A percentile compares a stretch with the other conserved stretches of the same genome.
Conservation (phyloP, 2,113 vertebrate species). For the Festucalex cinctus region DNA sequence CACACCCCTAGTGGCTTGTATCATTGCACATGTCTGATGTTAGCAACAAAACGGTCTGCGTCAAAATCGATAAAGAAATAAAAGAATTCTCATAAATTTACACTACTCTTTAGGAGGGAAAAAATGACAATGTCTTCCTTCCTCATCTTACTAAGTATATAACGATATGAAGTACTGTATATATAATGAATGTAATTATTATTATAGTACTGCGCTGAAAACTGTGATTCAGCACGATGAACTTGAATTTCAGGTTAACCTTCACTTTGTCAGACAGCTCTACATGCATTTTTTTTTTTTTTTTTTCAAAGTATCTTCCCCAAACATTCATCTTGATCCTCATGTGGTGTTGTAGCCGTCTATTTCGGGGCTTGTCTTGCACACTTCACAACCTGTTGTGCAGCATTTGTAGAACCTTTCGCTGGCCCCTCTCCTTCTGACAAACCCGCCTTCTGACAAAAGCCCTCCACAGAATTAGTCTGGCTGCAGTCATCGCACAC, state of each 20-base stretch:
- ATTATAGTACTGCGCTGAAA: too few relatives aligned
- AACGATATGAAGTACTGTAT: background rate
- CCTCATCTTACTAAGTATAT: background rate
- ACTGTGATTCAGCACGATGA: too few relatives aligned
- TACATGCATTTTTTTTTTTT: background rate
- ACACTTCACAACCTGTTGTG: constrained; percentile 35
- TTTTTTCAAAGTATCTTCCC: background rate
- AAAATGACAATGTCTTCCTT: background rate
- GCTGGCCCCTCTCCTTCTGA: background rate
- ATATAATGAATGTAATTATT: too few relatives aligned
- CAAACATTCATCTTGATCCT: constrained; percentile 18
- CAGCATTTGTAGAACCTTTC: constrained; percentile 18
- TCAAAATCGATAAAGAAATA: too few relatives aligned
- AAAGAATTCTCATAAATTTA: constrained; percentile 9
- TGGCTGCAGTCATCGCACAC: constrained; percentile 50
- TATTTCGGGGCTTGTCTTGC: constrained; percentile 49
- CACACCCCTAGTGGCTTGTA: too few relatives aligned
- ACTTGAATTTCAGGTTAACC: background rate
- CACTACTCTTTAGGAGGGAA: background rate
- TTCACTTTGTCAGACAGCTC: background rate
- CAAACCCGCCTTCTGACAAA: constrained; percentile 35
- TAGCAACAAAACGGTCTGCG: too few relatives aligned
- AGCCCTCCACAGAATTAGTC: constrained; percentile 30
- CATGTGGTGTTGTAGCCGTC: constrained; percentile 21
- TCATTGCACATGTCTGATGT: too few relatives aligned